Percentiles rank a stretch among this genome's conserved stretches.
Evolutionary conservation across 1,140 invertebrate species (phyloP).

Genomic region (Pygmarrhopalites habei): DNA sequence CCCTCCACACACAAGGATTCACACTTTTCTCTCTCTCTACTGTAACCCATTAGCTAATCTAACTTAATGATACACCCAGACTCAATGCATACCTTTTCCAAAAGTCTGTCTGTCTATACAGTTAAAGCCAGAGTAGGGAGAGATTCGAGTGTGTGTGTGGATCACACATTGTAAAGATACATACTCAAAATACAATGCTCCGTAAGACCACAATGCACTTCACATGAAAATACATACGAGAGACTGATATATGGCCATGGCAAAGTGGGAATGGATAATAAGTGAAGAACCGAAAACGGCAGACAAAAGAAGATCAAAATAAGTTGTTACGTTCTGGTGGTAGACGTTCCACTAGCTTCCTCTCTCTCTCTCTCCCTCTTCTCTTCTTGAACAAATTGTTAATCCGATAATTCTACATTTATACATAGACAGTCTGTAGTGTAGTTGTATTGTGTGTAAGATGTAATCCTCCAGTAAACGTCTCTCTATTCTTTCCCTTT

Average conservation of each 20-base stretch:
- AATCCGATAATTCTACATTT: slow-evolving; percentile 4
- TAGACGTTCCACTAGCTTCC: neutral
- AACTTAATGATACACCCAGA: neutral
- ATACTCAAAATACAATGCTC: too few species aligned
- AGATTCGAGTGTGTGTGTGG: too few species aligned
- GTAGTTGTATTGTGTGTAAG: too few species aligned
- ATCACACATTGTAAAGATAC: neutral
- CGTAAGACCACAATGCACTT: too few species aligned
- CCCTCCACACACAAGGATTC: too few species aligned
- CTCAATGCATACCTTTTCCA: too few species aligned
- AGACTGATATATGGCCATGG: neutral
- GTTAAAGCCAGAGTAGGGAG: too few species aligned
- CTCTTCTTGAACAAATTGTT: neutral
- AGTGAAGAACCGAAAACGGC: slow-evolving; percentile 2
- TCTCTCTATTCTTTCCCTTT: too few species aligned
- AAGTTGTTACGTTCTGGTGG: neutral
- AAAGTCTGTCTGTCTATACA: too few species aligned
- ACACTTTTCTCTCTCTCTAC: too few species aligned
- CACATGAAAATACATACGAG: too few species aligned
- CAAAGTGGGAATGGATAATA: slow-evolving; percentile 1
- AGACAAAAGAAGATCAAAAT: neutral
- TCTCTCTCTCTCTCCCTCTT: neutral
- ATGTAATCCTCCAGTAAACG: too few species aligned
- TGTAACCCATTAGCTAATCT: neutral
- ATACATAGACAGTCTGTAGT: neutral